Conservation (phyloP, 2,888 invertebrate species). For the Syritta pipiens region DNA sequence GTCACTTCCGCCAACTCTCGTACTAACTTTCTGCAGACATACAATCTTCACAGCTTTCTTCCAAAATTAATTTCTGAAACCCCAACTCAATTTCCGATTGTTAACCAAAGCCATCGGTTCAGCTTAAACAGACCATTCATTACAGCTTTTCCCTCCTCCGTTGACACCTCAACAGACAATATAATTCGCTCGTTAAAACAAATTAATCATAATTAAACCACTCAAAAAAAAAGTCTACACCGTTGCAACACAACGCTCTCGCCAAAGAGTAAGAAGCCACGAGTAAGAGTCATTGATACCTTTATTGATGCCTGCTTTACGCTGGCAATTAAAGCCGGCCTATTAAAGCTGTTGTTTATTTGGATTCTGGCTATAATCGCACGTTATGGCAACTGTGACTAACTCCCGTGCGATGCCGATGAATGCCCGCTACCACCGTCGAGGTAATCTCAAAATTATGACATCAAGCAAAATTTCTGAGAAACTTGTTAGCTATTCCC, state of each 20-base stretch:
- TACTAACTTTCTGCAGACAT: too few relatives aligned
- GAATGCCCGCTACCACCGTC: not conserved
- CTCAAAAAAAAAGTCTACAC: too few relatives aligned
- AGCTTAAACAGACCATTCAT: constrained; percentile 17
- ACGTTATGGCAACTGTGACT: too few relatives aligned
- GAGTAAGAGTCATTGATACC: constrained; percentile 19
- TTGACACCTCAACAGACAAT: constrained; percentile 9
- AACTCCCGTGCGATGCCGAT: too few relatives aligned
- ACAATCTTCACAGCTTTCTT: too few relatives aligned
- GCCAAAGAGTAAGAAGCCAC: too few relatives aligned
- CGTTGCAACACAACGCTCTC: too few relatives aligned
- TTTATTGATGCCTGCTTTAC: constrained; percentile 9
- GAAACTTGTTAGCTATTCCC: constrained; percentile 1
- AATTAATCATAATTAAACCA: constrained; percentile 25
- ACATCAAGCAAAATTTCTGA: constrained; percentile 18
- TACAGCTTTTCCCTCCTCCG: constrained; percentile 11
- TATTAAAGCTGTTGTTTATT: constrained; percentile 18
- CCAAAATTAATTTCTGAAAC: not conserved
- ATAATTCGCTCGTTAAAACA: constrained; percentile 1
- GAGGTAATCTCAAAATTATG: constrained; percentile 3
- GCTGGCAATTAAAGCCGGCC: constrained; percentile 17
- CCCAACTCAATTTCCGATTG: constrained; percentile 2
- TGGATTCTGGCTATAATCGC: constrained; percentile 7
- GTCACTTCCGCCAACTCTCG: too few relatives aligned
- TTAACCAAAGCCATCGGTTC: not conserved